Percentiles rank a stretch among this genome's conserved stretches.
phyloP scores from a whole-genome alignment of 2,113 vertebrate genomes.

The Perca schrenkii region DNA sequence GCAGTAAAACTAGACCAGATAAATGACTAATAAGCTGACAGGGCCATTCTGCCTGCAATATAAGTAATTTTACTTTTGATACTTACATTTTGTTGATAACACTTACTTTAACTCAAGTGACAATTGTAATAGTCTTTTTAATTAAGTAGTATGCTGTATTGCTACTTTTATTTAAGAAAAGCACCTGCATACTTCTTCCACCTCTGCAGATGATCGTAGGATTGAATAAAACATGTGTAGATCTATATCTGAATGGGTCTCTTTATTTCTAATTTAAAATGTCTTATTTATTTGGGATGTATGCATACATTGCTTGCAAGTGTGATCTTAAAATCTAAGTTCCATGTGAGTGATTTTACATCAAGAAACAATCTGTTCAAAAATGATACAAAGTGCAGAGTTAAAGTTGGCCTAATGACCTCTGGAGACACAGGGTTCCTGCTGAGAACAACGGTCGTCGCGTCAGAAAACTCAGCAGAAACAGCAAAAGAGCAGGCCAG shows the following conservation, averaged over 20 bases:
- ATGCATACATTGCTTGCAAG: neutral
- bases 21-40: neutral
- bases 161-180: neutral
- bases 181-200: neutral
- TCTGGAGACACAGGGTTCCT: slow-evolving; percentile 30
- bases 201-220: neutral
- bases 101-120: neutral
- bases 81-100: neutral
- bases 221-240: neutral
- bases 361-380: neutral
- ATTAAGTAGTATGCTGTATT: neutral
- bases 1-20: neutral
- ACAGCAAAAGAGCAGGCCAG: slow-evolving; percentile 11
- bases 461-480: slow-evolving; percentile 54
- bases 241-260: neutral
- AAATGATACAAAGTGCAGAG: neutral
- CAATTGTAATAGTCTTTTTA: neutral
- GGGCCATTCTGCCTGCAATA: neutral
- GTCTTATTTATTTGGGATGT: neutral
- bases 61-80: neutral
- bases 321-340: neutral
- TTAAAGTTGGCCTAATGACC: slow-evolving; percentile 18
- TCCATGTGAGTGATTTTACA: neutral
- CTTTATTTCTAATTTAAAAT: neutral
- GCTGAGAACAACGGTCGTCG: slow-evolving; percentile 20